Conservation (phyloP, 2,113 vertebrate species). For the Misgurnus mizolepis region DNA sequence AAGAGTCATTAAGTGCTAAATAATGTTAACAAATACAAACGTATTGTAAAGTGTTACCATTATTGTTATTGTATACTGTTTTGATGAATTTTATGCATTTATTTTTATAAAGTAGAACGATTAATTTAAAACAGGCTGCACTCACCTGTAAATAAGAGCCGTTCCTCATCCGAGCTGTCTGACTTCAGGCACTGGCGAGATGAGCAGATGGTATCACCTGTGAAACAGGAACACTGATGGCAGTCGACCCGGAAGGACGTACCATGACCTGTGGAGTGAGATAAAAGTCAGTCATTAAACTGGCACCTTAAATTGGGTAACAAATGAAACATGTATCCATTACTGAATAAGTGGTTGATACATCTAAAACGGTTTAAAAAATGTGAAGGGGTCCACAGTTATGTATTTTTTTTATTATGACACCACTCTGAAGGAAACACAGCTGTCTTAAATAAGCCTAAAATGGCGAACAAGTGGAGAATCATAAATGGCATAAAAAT, state of each 20-base stretch:
- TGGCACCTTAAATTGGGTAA: too few species aligned
- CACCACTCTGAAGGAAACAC: slow-evolving; percentile 21
- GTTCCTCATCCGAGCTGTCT: slow-evolving; percentile 80
- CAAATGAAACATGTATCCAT: too few species aligned
- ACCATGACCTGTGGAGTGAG: slow-evolving; percentile 79
- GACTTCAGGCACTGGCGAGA: slow-evolving; percentile 81
- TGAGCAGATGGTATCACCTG: slow-evolving; percentile 87
- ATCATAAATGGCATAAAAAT: slow-evolving; percentile 41
- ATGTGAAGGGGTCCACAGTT: too few species aligned
- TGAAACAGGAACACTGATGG: slow-evolving; percentile 89
- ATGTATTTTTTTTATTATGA: neutral
- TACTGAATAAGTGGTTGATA: too few species aligned
- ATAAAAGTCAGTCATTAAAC: neutral
- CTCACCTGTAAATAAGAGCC: slow-evolving; percentile 83
- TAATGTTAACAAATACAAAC: too few species aligned
- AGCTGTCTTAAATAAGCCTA: slow-evolving; percentile 45
- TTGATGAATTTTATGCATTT: too few species aligned
- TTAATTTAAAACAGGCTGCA: neutral
- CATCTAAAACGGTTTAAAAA: too few species aligned
- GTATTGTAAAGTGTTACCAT: too few species aligned
- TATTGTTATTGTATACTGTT: too few species aligned
- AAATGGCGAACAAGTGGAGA: too few species aligned
- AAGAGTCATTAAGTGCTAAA: too few species aligned
- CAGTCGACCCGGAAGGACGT: slow-evolving; percentile 86
- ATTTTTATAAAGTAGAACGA: too few species aligned